phyloP scores from a whole-genome alignment of 2,113 vertebrate genomes.

The Phylloscopus trochiloides region DNA sequence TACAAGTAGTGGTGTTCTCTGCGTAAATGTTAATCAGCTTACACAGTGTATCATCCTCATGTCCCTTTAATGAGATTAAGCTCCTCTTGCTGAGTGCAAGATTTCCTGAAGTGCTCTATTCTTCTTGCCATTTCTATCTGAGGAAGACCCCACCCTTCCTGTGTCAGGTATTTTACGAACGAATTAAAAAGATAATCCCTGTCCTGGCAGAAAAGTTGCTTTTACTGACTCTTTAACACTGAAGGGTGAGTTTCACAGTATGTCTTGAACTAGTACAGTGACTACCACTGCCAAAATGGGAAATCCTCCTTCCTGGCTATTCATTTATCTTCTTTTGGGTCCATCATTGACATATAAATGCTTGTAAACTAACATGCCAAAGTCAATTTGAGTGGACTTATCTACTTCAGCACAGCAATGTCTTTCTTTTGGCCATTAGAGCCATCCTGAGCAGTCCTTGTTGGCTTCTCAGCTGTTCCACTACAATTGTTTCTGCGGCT shows the following conservation, averaged over 20 bases:
- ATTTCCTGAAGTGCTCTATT: constrained; percentile 12
- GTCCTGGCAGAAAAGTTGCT: not conserved
- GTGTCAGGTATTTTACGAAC: not conserved
- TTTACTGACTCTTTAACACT: not conserved
- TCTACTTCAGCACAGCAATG: not conserved
- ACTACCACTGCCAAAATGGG: not conserved
- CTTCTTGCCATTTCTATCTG: not conserved
- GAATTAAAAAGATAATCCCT: not conserved
- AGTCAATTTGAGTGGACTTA: not conserved
- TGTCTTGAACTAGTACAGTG: not conserved
- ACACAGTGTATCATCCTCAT: constrained; percentile 2
- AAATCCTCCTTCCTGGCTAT: not conserved
- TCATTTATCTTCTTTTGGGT: not conserved
- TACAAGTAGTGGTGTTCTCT: not conserved
- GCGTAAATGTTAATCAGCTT: constrained; percentile 36
- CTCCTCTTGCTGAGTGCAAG: not conserved
- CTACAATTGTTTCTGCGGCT: not conserved
- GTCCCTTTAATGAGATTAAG: constrained; percentile 52
- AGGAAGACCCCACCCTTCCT: constrained; percentile 24
- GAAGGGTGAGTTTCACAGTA: not conserved
- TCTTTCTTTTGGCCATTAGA: not conserved
- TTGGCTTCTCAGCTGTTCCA: not conserved
- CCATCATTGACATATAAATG: not conserved
- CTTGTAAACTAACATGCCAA: not conserved
- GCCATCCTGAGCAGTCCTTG: not conserved